Evolutionary conservation across 2,797 vertebrate genomes (phyloP), one percentile per base, ranked within the genome.

Genomic region (Prionace glauca): DNA sequence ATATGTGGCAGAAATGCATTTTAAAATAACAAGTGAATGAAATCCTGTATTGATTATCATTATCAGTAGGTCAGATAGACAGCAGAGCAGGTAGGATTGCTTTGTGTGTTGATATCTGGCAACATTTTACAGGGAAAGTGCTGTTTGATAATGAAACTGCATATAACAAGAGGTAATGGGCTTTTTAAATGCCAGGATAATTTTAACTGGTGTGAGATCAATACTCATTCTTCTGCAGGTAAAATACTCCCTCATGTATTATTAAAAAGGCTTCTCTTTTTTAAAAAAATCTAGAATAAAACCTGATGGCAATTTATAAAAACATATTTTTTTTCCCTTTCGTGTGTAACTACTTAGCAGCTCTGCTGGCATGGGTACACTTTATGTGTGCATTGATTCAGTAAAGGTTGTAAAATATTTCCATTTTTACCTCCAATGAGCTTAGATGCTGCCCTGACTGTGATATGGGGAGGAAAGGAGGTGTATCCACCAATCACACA

Each of bases 21-120:
- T 41, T 69, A 84, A 92, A 92, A 12, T 22, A 92, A 36, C 96
- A 96, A 96, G 96, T 96, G 96, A 96, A 96, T 96, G 96, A 97
- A 97, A 97, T 97, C 97, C 96, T 96, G 96, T 97, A 98, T 97
- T 97, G 97, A 98, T 96, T 97, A 97, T 97, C 97, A 96, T 97
- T 97, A 97, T 97, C 97, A 97, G 96, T 96, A 95, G 97, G 96
- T 95, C 96, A 97, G 96, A 96, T 96, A 97, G 97, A 97, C 97
- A 97, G 96, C 95, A 71, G 92, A 96, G 96, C 97, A 98, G 96
- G 97, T 97, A 96, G 96, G 97, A 97, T 97, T 96, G 97, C 96
- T 96, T 97, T 97, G 97, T 96, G 96, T 96, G 96, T 96, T 97
- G 96, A 96, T 97, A 96, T 96, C 97, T 97, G 97, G 96, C 97